These are phyloP conservation scores for Antheraea yamamai DNA, from an alignment of 2,888 invertebrate species.

Conservation along the genomic window DNA sequence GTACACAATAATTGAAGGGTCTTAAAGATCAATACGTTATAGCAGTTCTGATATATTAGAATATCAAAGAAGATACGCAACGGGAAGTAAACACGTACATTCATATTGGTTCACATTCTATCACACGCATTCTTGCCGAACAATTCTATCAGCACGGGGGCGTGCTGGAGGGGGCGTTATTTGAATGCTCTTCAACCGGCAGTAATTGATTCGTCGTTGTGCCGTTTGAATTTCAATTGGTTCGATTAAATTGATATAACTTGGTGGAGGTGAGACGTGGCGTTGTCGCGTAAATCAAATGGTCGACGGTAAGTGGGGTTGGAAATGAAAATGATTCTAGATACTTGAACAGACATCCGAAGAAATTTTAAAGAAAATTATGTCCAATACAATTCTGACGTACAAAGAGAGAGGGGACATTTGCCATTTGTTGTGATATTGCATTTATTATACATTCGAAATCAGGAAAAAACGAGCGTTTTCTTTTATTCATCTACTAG, in stretches of 20 bases:
- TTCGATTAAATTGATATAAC: conserved; percentile 78
- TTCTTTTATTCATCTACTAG: too few species aligned
- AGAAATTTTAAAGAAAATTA: not conserved
- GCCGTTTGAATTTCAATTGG: conserved; percentile 77
- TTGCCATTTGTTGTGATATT: too few species aligned
- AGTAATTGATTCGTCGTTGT: conserved; percentile 74
- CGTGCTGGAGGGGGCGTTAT: conserved; percentile 59
- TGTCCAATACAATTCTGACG: too few species aligned
- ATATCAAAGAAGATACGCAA: conserved; percentile 15
- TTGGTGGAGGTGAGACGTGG: conserved; percentile 48
- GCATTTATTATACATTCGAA: too few species aligned
- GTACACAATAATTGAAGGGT: not conserved
- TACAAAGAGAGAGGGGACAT: too few species aligned
- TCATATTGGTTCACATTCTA: conserved; percentile 73
- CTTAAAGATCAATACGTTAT: not conserved
- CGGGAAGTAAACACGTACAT: conserved; percentile 31
- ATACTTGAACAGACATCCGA: not conserved
- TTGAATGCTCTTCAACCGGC: conserved; percentile 66
- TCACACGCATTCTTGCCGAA: conserved; percentile 78
- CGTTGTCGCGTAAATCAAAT: conserved; percentile 54
- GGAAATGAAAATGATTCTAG: conserved; percentile 22
- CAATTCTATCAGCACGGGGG: conserved; percentile 69
- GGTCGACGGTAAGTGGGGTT: conserved; percentile 26
- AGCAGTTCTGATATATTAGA: not conserved
- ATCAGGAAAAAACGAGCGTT: too few species aligned